phyloP scores from a whole-genome alignment of 2,113 vertebrate species.

The Varanus salvator region DNA sequence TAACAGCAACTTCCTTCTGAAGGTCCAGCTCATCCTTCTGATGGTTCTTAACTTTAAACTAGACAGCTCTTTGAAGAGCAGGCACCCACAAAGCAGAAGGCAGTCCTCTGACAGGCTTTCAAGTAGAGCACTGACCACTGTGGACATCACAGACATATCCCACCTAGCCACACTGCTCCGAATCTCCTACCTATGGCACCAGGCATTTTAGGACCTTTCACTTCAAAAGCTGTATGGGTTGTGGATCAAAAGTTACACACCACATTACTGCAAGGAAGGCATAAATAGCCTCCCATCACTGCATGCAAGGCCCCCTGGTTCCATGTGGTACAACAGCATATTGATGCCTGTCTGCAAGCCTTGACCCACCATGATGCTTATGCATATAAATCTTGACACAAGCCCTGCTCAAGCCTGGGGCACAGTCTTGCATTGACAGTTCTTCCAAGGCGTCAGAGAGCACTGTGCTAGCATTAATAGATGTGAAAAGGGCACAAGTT shows the following conservation, averaged over 20 bases:
- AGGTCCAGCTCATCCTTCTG: too few species aligned
- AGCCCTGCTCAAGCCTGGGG: slow-evolving; percentile 11
- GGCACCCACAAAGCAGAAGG: too few species aligned
- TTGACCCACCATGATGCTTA: slow-evolving; percentile 23
- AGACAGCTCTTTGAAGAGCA: too few species aligned
- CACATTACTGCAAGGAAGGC: neutral
- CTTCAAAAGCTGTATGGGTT: neutral
- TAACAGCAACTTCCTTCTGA: too few species aligned
- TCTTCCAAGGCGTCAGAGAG: neutral
- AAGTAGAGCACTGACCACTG: too few species aligned
- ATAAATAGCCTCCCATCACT: neutral
- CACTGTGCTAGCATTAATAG: slow-evolving; percentile 12
- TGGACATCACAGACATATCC: too few species aligned
- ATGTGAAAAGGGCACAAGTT: slow-evolving; percentile 28
- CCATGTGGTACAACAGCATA: neutral
- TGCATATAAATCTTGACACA: slow-evolving; percentile 17
- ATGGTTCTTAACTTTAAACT: too few species aligned
- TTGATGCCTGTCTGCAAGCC: neutral
- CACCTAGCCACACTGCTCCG: neutral
- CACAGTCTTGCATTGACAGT: neutral
- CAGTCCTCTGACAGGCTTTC: too few species aligned
- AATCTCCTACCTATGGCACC: neutral
- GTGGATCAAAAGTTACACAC: neutral
- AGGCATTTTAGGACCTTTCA: neutral
- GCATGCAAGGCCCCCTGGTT: neutral